phyloP scores from a whole-genome alignment of 1,140 invertebrate species.

The Lepidurus arcticus region DNA sequence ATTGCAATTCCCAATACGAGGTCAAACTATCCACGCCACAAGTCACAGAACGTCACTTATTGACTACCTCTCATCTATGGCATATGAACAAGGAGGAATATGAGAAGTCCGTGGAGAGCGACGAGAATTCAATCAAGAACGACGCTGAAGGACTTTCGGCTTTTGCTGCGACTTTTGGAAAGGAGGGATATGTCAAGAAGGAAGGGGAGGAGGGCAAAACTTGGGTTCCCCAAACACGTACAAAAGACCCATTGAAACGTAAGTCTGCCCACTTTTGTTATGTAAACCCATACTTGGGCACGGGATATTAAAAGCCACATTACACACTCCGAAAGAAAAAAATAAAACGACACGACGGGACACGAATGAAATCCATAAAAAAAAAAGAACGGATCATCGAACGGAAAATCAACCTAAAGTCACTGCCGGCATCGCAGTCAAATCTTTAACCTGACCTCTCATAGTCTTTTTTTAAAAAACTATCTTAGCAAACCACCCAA shows the following conservation, averaged over 20 bases:
- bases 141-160: not conserved
- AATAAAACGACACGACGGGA: not conserved
- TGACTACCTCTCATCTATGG: conserved; percentile 1
- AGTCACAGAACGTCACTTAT: conserved; percentile 5
- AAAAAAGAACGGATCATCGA: not conserved
- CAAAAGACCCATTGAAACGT: not conserved
- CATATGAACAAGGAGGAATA: not conserved
- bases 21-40: not conserved
- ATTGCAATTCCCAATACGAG: not conserved
- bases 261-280: not conserved
- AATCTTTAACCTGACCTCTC: no score
- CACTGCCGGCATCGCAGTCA: not conserved
- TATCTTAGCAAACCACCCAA: no score
- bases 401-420: not conserved
- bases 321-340: not conserved
- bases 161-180: not conserved
- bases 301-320: not conserved
- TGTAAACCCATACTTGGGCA: conserved; percentile 18
- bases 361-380: not conserved
- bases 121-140: not conserved
- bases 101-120: not conserved
- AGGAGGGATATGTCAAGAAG: not conserved
- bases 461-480: no score
- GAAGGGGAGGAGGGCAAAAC: not conserved
- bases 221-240: not conserved